These are phyloP conservation scores for Zootermopsis nevadensis DNA, from an alignment of 2,888 invertebrate genomes.

Conservation along the genomic window DNA sequence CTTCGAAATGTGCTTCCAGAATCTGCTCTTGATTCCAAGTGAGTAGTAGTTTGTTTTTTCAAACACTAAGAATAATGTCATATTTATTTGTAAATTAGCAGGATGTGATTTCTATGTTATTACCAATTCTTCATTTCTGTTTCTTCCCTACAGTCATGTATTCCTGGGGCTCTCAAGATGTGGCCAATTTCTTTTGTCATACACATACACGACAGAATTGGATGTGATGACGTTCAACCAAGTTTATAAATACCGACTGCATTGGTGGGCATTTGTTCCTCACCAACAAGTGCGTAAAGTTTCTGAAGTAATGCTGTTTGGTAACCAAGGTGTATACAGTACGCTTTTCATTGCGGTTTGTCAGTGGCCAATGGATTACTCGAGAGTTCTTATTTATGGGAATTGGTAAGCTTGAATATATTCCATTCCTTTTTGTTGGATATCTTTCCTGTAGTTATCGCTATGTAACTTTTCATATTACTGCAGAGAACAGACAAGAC, in stretches of 20 bases:
- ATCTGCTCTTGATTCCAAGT: conserved; percentile 47
- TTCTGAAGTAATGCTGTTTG: conserved; percentile 71
- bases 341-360: conserved; percentile 73
- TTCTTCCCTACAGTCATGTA: conserved; percentile 75
- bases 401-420: conserved; percentile 66
- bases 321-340: conserved; percentile 64
- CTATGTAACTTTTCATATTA: too few relatives aligned
- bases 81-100: background rate
- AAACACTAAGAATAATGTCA: background rate
- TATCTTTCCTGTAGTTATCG: too few relatives aligned
- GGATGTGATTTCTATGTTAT: background rate
- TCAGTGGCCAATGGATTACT: conserved; percentile 77
- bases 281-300: conserved; percentile 68
- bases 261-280: conserved; percentile 74
- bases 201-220: conserved; percentile 72
- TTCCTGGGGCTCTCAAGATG: conserved; percentile 96
- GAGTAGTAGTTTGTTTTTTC: background rate
- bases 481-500: too few relatives aligned
- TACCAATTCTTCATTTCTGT: background rate
- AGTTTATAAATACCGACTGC: conserved; percentile 73
- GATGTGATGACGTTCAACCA: conserved; percentile 56
- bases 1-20: conserved; percentile 48
- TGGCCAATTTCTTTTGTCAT: conserved; percentile 91
- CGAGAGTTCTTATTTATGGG: conserved; percentile 76
- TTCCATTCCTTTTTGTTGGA: too few relatives aligned